Evolutionary conservation across 2,797 vertebrate species (phyloP).

Genomic region (Lutra lutra): DNA sequence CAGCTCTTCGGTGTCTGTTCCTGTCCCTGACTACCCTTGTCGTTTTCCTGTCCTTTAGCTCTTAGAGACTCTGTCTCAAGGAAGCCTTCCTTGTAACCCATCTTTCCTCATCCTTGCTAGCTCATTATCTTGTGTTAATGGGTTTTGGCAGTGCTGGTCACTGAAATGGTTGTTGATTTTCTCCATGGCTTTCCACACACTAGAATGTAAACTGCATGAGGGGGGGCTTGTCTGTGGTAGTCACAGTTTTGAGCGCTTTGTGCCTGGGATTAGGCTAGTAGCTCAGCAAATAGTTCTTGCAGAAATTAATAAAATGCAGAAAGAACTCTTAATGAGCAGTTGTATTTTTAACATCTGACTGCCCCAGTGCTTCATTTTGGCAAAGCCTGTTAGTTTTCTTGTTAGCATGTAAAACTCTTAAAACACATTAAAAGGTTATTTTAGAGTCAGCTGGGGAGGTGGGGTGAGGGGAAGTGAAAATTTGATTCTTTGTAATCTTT

Average conservation of each 20-base stretch:
- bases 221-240: neutral
- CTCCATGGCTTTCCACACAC: neutral
- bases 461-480: neutral
- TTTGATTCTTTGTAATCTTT: neutral
- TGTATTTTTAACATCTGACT: neutral
- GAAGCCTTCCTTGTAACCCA: neutral
- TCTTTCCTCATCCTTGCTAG: neutral
- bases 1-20: neutral
- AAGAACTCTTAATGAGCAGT: neutral
- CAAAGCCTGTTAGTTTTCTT: slow-evolving; percentile 16
- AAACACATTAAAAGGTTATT: neutral
- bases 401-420: slow-evolving; percentile 30
- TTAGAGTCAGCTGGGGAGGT: slow-evolving; percentile 17
- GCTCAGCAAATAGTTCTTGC: neutral
- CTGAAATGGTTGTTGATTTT: neutral
- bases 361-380: slow-evolving; percentile 18
- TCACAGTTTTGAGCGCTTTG: neutral
- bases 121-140: neutral
- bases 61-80: neutral
- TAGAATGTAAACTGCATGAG: neutral
- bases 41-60: neutral
- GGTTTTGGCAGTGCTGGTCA: neutral
- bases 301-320: neutral
- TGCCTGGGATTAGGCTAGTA: neutral
- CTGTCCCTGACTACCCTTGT: neutral